Conservation (phyloP, 2,888 invertebrate genomes). For the Heteropelma amictum region DNA sequence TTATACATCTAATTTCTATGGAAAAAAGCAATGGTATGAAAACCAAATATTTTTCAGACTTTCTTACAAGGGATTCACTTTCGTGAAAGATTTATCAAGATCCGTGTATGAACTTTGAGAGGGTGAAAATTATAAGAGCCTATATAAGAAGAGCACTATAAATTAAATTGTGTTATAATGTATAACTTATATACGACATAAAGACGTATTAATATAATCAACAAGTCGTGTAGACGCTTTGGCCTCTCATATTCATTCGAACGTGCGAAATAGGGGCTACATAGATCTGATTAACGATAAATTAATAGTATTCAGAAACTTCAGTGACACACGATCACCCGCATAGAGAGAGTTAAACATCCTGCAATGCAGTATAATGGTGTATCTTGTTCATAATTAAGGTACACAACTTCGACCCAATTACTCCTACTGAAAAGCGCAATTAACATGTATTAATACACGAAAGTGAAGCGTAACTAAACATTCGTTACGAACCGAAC, state of each 20-base stretch:
- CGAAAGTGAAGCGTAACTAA: not conserved
- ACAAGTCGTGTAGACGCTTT: conserved; percentile 26
- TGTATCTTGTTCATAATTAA: not conserved
- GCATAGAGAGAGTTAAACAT: not conserved
- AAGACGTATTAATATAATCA: not conserved
- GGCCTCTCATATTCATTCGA: not conserved
- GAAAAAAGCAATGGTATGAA: no score
- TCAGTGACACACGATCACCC: not conserved
- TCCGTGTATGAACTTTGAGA: no score
- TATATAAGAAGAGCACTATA: not conserved
- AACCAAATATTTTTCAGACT: no score
- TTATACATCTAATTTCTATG: no score
- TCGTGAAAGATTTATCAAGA: no score
- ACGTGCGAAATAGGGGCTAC: conserved; percentile 5
- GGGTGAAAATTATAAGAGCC: no score
- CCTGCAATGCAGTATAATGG: not conserved
- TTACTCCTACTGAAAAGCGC: not conserved
- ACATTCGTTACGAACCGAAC: no score
- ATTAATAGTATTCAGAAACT: conserved; percentile 10
- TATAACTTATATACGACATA: no score
- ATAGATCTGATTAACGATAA: conserved; percentile 10
- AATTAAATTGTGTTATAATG: not conserved
- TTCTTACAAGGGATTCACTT: no score
- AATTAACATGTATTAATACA: not conserved
- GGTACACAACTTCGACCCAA: not conserved